These are phyloP conservation scores for Pseudomyrmex dendroicus DNA, from an alignment of 1,140 invertebrate species.

Conservation along the genomic window DNA sequence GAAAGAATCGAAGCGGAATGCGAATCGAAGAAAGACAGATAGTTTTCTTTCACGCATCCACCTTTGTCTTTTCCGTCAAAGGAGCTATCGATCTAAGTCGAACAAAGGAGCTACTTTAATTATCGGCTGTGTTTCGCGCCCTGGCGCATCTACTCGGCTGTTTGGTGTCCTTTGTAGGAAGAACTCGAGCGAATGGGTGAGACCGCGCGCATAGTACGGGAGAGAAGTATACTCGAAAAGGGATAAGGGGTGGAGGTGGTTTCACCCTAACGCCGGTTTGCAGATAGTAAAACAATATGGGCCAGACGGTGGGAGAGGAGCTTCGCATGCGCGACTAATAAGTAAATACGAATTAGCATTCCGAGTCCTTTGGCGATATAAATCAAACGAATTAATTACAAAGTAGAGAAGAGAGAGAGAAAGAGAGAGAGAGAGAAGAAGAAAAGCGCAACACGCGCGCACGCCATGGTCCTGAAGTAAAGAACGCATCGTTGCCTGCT, in stretches of 20 bases:
- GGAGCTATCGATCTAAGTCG: conserved; percentile 79
- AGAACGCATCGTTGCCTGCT: conserved; percentile 63
- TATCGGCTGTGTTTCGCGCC: conserved; percentile 75
- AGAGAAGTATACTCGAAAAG: not conserved
- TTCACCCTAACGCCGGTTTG: conserved; percentile 57
- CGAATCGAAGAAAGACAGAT: conserved; percentile 57
- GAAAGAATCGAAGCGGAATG: conserved; percentile 58
- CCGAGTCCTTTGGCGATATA: conserved; percentile 77
- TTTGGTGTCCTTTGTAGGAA: conserved; percentile 73
- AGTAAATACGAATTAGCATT: conserved; percentile 82
- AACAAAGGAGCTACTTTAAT: conserved; percentile 81
- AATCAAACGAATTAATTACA: conserved; percentile 81
- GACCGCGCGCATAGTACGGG: conserved; percentile 59
- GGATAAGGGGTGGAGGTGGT: not conserved
- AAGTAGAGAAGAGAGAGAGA: conserved; percentile 4
- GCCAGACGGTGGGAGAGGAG: conserved; percentile 42
- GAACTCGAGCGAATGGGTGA: conserved; percentile 60
- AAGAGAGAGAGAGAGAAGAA: not conserved
- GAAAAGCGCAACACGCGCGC: conserved; percentile 34
- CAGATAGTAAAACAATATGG: conserved; percentile 74
- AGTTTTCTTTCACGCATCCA: conserved; percentile 68
- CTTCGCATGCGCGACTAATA: conserved; percentile 77
- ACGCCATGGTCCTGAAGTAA: conserved; percentile 58
- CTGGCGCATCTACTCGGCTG: conserved; percentile 68
- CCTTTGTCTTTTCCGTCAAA: conserved; percentile 65